Evolutionary conservation across 2,797 vertebrate genomes (phyloP), one percentile per base, ranked within the genome.

Genomic region (Serranus cabrilla): DNA sequence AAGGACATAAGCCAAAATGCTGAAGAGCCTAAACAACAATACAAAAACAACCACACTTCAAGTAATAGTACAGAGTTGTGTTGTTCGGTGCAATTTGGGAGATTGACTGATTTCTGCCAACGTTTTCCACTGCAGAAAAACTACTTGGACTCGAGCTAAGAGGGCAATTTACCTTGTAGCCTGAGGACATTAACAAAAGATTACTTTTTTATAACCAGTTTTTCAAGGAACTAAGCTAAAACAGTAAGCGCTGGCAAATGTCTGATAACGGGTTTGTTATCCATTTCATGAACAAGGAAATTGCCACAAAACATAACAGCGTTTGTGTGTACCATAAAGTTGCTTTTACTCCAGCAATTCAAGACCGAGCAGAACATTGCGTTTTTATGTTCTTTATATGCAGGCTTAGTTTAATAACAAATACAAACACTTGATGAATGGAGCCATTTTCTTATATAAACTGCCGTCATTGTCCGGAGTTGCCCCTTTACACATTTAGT

Each of bases 1-100:
- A 78, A 51, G 60, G 34, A 34, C 34, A 34, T 34, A 34, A 34
- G 34, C 20, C n/a, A 57, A 66, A 60, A 71, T 20, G 12, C 42
- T 20, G 11, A 51, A 57, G 14, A 31, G 25, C 50, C 42, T 8
- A 39, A n/a, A 21, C 7, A 50, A 52, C 49, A 62, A 65, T 3
- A 63, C 18, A 70, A 11, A 68, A 52, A 63, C 7, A 1, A 21
- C 25, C 20, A 25, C 25, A 54, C 20, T 49, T 14, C 3, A 23
- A 18, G 13, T n/a, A 71, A 17, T 4, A 20, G 18, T 18, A 21
- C 17, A 37, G 14, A 14, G 14, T 3, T 11, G 39, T 34, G 21
- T 21, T 42, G 17, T 9, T n/a, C 9, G 16, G n/a, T 21, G 34
- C 21, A 57, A 37, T 16, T 25, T 18, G 17, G 54, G n/a, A 60